These are phyloP conservation scores for Cyanoramphus novaezelandiae DNA, from an alignment of 2,113 vertebrate genomes.

Conservation along the genomic window DNA sequence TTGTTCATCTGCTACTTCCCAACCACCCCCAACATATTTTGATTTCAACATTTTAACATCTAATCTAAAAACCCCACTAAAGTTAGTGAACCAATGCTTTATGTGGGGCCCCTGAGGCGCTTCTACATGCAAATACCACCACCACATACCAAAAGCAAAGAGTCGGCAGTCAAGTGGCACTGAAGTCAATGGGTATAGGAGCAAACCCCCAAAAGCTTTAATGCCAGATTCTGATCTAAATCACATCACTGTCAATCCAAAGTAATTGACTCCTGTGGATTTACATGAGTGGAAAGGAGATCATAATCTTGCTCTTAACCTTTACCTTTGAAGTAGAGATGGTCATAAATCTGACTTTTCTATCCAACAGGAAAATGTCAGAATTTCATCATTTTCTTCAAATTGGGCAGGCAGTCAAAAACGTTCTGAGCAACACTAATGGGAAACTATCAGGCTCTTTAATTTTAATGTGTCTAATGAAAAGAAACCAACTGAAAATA, in stretches of 20 bases:
- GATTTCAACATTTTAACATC: slow-evolving; percentile 44
- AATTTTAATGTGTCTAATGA: background rate
- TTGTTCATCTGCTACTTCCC: background rate
- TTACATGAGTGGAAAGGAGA: slow-evolving; percentile 43
- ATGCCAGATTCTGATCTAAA: slow-evolving; percentile 33
- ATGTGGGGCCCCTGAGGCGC: slow-evolving; percentile 1
- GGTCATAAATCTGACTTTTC: slow-evolving; percentile 5
- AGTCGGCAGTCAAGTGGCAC: background rate
- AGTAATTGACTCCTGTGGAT: slow-evolving; percentile 40
- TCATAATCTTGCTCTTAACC: slow-evolving; percentile 41
- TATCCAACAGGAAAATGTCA: background rate
- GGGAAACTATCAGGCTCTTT: background rate
- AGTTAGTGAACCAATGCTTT: slow-evolving; percentile 27
- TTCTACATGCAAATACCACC: slow-evolving; percentile 37
- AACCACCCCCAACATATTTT: background rate
- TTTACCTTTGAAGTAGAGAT: slow-evolving; percentile 38
- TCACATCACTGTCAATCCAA: slow-evolving; percentile 23
- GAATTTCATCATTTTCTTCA: background rate
- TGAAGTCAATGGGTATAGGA: background rate
- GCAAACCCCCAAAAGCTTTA: slow-evolving; percentile 10
- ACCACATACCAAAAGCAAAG: slow-evolving; percentile 4
- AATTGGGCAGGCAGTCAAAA: background rate
- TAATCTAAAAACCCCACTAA: slow-evolving; percentile 20
- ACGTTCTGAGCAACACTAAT: background rate
- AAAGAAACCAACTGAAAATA: background rate